These are phyloP conservation scores for Drosophila ananassae DNA, from an alignment of 1,140 invertebrate species.

Conservation along the genomic window DNA sequence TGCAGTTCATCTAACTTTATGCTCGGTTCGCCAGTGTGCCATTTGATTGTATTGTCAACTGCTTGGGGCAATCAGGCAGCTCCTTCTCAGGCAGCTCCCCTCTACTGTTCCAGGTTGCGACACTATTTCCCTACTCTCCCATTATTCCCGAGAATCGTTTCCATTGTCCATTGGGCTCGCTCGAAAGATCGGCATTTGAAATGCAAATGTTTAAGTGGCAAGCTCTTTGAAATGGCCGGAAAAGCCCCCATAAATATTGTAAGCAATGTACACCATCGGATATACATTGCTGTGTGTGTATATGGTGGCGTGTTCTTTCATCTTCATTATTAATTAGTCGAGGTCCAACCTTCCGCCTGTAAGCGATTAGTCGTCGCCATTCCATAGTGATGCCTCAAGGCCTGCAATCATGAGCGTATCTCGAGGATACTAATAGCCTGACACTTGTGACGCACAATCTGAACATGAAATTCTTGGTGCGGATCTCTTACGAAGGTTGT, in stretches of 20 bases:
- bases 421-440: conserved; percentile 17
- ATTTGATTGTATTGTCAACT: conserved; percentile 51
- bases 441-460: conserved; percentile 44
- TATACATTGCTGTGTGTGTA: background rate
- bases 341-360: conserved; percentile 36
- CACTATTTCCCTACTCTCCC: conserved; percentile 28
- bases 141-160: conserved; percentile 17
- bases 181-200: conserved; percentile 69
- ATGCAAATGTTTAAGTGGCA: conserved; percentile 63
- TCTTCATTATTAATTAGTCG: conserved; percentile 44
- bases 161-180: conserved; percentile 47
- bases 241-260: conserved; percentile 45
- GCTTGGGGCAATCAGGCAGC: conserved; percentile 32
- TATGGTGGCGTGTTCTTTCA: conserved; percentile 18
- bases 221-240: conserved; percentile 43
- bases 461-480: conserved; percentile 43
- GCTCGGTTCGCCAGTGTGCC: conserved; percentile 17
- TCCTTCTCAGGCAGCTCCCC: background rate
- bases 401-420: background rate
- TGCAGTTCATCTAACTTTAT: conserved; percentile 42
- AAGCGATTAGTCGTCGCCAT: conserved; percentile 40
- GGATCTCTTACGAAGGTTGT: conserved; percentile 8
- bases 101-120: conserved; percentile 20
- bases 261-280: conserved; percentile 14
- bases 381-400: conserved; percentile 46